These are phyloP conservation scores for Nyleta sp. DNA, from an alignment of 2,888 invertebrate genomes.

Conservation along the genomic window DNA sequence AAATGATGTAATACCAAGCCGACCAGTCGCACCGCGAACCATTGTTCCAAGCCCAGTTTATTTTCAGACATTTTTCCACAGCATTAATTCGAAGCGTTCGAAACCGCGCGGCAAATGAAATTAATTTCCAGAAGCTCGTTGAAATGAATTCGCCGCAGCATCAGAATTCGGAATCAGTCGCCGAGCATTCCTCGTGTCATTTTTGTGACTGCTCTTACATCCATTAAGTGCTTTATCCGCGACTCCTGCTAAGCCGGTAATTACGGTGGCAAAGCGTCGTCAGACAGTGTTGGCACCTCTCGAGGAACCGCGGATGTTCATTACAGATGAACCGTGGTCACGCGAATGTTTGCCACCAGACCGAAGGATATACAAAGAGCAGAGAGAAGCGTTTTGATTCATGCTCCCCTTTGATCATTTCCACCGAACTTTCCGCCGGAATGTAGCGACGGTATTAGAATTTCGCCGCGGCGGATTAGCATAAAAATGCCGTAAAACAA, in stretches of 20 bases:
- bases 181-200: constrained; percentile 43
- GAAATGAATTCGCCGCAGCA: constrained; percentile 19
- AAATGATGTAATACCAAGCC: no score
- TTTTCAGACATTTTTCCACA: no score
- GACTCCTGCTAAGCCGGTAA: constrained; percentile 61
- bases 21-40: no score
- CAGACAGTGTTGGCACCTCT: constrained; percentile 67
- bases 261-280: constrained; percentile 63
- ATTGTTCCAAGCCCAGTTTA: no score
- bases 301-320: constrained; percentile 68
- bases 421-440: background rate
- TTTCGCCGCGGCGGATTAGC: constrained; percentile 35
- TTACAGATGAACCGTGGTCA: constrained; percentile 70
- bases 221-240: constrained; percentile 54
- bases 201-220: constrained; percentile 46
- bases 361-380: constrained; percentile 34
- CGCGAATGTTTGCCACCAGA: constrained; percentile 70
- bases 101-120: background rate
- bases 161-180: constrained; percentile 29
- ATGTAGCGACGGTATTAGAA: constrained; percentile 15
- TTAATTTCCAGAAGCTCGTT: background rate
- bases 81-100: no score
- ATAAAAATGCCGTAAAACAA: constrained; percentile 49
- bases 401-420: constrained; percentile 32
- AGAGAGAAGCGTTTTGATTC: constrained; percentile 17